A percentile compares a stretch with the other conserved stretches of the same genome.
These are phyloP conservation scores for Leptoclinus maculatus DNA, from an alignment of 2,797 vertebrate genomes.

Conservation along the genomic window DNA sequence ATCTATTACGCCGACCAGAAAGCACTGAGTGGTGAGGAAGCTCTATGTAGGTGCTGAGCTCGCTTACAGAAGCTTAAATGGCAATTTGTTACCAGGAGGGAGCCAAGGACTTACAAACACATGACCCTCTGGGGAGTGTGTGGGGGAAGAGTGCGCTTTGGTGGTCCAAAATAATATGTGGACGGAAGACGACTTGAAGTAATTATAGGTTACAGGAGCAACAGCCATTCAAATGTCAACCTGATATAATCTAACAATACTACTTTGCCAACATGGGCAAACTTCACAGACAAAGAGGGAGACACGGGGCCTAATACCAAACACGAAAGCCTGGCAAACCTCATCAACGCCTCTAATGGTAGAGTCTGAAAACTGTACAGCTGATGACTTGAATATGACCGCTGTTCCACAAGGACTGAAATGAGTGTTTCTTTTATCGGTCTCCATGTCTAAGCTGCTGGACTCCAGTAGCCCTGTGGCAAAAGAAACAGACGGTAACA, in stretches of 20 bases:
- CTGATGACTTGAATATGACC: background rate
- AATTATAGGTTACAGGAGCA: background rate
- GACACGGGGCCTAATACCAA: background rate
- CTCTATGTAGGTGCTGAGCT: conserved; percentile 16
- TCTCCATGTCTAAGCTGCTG: conserved; percentile 4
- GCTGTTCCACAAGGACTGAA: conserved; percentile 3
- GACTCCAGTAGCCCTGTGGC: conserved; percentile 20
- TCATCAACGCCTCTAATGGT: background rate
- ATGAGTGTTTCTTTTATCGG: conserved; percentile 12
- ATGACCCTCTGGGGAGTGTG: conserved; percentile 10
- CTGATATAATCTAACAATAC: background rate
- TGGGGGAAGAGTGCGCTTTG: background rate
- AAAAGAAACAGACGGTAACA: background rate
- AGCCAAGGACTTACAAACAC: conserved; percentile 22
- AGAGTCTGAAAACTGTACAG: background rate
- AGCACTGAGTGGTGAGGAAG: conserved; percentile 13
- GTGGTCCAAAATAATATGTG: background rate
- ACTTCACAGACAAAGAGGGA: background rate
- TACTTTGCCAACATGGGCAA: background rate
- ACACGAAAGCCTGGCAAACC: background rate
- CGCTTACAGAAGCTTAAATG: conserved; percentile 23
- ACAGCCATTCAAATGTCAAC: background rate
- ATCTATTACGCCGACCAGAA: conserved; percentile 37
- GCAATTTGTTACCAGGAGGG: conserved; percentile 45
- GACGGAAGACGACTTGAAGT: background rate